Evolutionary conservation across 2,797 vertebrate genomes (phyloP).

Genomic region (Artibeus lituratus): DNA sequence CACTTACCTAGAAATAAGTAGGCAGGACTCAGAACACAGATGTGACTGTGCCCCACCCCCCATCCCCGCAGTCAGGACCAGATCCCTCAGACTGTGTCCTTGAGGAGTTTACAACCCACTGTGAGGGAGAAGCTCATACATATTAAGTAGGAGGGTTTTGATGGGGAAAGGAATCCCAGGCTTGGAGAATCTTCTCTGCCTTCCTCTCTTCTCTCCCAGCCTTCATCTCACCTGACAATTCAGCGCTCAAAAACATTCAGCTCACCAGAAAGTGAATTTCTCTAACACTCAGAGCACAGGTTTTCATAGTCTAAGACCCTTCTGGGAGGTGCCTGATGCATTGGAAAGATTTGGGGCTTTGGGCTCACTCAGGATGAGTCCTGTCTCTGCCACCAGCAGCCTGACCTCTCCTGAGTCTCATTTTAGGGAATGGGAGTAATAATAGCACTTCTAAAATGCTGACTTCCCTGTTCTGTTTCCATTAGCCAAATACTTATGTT

Average conservation of each 20-base stretch:
- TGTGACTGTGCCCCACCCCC: not conserved
- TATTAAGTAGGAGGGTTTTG: not conserved
- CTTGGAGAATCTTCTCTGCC: not conserved
- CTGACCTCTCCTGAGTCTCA: not conserved
- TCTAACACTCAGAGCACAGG: not conserved
- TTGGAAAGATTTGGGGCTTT: not conserved
- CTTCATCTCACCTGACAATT: not conserved
- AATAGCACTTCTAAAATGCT: not conserved
- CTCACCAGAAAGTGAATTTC: constrained; percentile 14
- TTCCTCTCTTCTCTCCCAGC: not conserved
- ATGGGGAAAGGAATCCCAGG: not conserved
- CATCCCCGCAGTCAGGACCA: not conserved
- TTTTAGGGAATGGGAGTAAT: not conserved
- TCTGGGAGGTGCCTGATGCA: not conserved
- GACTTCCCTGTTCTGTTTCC: not conserved
- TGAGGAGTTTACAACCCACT: not conserved
- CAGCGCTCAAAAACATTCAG: not conserved
- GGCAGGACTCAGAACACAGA: not conserved
- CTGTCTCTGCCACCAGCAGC: not conserved
- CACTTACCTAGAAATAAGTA: not conserved
- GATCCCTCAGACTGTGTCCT: not conserved
- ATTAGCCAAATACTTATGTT: not conserved
- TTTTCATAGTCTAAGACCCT: not conserved
- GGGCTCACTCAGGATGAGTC: not conserved
- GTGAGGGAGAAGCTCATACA: not conserved